Percentiles rank a stretch among this genome's conserved stretches.
phyloP scores from a whole-genome alignment of 2,888 invertebrate genomes.

The Uropetala carovei region DNA sequence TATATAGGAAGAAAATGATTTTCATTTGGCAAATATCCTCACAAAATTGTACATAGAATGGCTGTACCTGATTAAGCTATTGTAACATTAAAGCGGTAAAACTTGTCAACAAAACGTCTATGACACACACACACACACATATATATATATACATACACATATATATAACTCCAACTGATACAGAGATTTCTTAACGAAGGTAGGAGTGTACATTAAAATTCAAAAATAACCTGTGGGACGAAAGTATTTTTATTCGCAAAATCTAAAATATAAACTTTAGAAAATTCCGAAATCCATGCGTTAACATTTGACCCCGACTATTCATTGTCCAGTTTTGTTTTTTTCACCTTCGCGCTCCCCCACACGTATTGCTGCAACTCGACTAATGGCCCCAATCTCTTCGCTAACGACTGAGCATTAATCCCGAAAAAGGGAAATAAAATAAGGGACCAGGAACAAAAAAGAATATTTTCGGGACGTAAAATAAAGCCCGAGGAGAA shows the following conservation, averaged over 20 bases:
- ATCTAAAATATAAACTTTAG: not conserved
- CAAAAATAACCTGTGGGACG: slow-evolving; percentile 16
- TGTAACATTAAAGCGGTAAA: no score
- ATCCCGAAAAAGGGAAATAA: slow-evolving; percentile 10
- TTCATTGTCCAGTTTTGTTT: not conserved
- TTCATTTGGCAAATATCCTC: no score
- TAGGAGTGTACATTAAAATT: not conserved
- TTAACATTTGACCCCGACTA: slow-evolving; percentile 5
- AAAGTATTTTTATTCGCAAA: not conserved
- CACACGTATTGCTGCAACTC: slow-evolving; percentile 1
- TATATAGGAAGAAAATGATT: no score
- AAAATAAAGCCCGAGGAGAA: slow-evolving; percentile 4
- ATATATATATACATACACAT: no score
- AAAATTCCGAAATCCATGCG: not conserved
- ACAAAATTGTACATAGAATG: no score
- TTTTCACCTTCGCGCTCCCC: not conserved
- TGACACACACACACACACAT: no score
- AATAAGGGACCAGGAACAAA: not conserved
- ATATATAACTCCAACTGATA: not conserved
- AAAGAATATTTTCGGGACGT: not conserved
- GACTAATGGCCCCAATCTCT: slow-evolving; percentile 18
- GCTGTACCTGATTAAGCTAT: no score
- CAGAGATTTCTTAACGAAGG: not conserved
- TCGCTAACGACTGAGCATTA: slow-evolving; percentile 19
- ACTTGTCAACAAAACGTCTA: no score